A percentile compares a stretch with the other conserved stretches of the same genome.
These are phyloP conservation scores for Yponomeuta sedellus DNA, from an alignment of 2,888 invertebrate species.

Conservation along the genomic window DNA sequence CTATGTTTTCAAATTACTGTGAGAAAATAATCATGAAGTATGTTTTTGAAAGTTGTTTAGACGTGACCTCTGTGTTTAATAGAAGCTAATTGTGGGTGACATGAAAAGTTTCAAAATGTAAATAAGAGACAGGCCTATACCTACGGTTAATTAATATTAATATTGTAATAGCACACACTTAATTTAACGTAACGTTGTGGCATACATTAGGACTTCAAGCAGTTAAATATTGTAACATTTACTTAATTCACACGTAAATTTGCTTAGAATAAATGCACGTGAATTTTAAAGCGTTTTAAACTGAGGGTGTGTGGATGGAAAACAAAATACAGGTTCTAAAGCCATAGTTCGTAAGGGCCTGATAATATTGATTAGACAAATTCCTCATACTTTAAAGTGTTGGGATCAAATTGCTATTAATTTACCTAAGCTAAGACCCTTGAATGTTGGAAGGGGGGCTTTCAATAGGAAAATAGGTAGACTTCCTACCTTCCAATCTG, in stretches of 20 bases:
- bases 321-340: not conserved
- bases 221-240: not conserved
- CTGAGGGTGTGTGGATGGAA: not conserved
- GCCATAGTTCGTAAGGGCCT: not conserved
- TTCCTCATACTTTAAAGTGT: not conserved
- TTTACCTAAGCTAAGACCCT: not conserved
- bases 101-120: not conserved
- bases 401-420: constrained; percentile 8
- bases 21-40: not conserved
- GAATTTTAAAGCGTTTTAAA: not conserved
- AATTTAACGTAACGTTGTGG: not conserved
- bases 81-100: not conserved
- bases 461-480: too few relatives aligned
- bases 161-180: too few relatives aligned
- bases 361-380: not conserved
- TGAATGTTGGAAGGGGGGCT: not conserved
- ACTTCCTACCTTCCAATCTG: not conserved
- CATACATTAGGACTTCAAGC: not conserved
- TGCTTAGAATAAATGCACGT: not conserved
- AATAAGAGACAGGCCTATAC: not conserved
- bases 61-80: not conserved
- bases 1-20: not conserved
- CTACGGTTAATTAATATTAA: too few relatives aligned
- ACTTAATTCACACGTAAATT: not conserved
- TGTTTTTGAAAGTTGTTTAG: not conserved